Base-by-base conservation (phyloP, 1,140 invertebrate genomes). In the Drosophila bifasciata region DNA sequence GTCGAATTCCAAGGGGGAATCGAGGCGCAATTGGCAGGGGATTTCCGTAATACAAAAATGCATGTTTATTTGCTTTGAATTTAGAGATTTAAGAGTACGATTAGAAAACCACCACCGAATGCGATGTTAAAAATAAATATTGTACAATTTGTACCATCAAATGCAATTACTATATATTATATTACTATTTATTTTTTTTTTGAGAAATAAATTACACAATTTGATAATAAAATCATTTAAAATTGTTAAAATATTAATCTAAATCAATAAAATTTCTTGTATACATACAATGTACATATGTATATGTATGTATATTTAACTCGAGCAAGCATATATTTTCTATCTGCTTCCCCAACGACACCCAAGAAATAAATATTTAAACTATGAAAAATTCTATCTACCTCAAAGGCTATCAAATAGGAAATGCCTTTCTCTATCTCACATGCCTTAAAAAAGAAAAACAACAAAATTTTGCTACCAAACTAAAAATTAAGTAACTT, bases 11-110 rank as follows among this genome's bases (percentile, higher is more conserved):
- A 71, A 61, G 53, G 60, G n/a, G n/a, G 23, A 50, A 17, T 40
- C 16, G 17, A 36, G 46, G 51, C 25, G 36, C 48, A 59, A 39
- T 50, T 44, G 59, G 60, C 40, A 64, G 45, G 25, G 41, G 43
- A 44, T 79, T 84, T 83, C 79, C 79, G 56, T 46, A 53, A 73
- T 49, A 36, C 60, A 62, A 76, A 67, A 52, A 46, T 63, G 13
- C 66, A 74, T 81, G 79, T 79, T 79, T 85, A 63, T 76, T 85
- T 70, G 52, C 39, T n/a, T 46, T 5, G 11, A 36, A 13, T 36
- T 36, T 36, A 13, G 32, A 13, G 11, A 5, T 13, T 13, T 36
- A 4, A 11, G 32, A 13, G 32, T 36, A 13, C 32, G 32, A 5
- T 36, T 36, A 5, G 3, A 3, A 25, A 25, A 2, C 5, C 7